Evolutionary conservation across 1,140 invertebrate species (phyloP).

Genomic region (Aricia agestis): DNA sequence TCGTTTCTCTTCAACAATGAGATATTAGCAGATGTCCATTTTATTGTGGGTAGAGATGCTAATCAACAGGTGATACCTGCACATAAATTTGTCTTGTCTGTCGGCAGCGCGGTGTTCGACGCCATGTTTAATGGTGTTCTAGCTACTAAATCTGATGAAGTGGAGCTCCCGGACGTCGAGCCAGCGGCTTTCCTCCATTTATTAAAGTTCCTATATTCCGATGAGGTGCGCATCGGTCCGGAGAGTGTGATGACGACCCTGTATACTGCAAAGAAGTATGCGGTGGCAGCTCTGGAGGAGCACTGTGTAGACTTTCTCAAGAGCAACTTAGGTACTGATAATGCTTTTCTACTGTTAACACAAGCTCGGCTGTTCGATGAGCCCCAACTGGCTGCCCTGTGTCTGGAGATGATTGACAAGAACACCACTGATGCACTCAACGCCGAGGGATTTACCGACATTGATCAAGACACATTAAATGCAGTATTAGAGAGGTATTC

Average conservation of each 20-base stretch:
- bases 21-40: constrained; percentile 87
- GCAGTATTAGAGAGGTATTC: constrained; percentile 83
- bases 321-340: constrained; percentile 86
- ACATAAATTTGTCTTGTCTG: constrained; percentile 89
- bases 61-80: constrained; percentile 86
- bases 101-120: constrained; percentile 91
- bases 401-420: constrained; percentile 91
- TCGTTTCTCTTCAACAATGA: constrained; percentile 89
- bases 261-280: constrained; percentile 93
- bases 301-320: constrained; percentile 92
- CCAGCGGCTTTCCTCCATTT: constrained; percentile 85
- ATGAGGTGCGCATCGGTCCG: constrained; percentile 90
- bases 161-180: constrained; percentile 90
- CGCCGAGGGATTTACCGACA: constrained; percentile 92
- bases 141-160: constrained; percentile 82
- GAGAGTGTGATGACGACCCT: constrained; percentile 92
- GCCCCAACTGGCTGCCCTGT: constrained; percentile 84
- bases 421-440: constrained; percentile 87
- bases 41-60: constrained; percentile 84
- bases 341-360: constrained; percentile 90
- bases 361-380: constrained; percentile 90
- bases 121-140: constrained; percentile 90
- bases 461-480: constrained; percentile 89
- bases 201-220: constrained; percentile 87
- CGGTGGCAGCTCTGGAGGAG: constrained; percentile 87